These are phyloP conservation scores for Eulacestoma nigropectus DNA, from an alignment of 2,113 vertebrate genomes.

Conservation along the genomic window DNA sequence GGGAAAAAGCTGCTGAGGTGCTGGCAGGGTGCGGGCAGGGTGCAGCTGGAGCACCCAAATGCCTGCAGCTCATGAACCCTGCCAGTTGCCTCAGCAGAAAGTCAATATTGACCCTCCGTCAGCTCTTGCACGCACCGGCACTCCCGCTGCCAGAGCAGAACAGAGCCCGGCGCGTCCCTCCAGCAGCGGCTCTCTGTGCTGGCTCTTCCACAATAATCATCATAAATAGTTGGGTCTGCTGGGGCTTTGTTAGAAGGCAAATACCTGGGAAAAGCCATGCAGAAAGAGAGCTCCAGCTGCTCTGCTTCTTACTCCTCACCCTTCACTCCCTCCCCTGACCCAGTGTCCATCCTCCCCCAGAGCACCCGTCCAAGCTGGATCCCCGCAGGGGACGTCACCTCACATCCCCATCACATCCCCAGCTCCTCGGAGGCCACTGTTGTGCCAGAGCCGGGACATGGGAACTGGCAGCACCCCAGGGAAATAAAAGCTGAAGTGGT, in stretches of 20 bases:
- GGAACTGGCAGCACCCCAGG: not conserved
- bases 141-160: not conserved
- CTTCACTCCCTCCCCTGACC: not conserved
- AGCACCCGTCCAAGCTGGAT: not conserved
- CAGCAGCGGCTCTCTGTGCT: not conserved
- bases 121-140: not conserved
- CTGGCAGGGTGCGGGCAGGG: not conserved
- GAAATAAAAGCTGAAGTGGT: slow-evolving; percentile 29
- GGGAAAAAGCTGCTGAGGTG: not conserved
- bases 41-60: not conserved
- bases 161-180: not conserved
- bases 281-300: not conserved
- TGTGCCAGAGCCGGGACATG: not conserved
- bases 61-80: not conserved
- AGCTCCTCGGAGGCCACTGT: not conserved
- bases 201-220: not conserved
- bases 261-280: not conserved
- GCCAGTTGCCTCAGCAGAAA: not conserved
- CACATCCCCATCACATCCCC: not conserved
- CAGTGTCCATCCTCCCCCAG: not conserved
- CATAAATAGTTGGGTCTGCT: not conserved
- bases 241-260: not conserved
- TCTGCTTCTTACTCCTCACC: not conserved
- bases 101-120: not conserved
- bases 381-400: rapidly evolving